Percentiles rank a stretch among this genome's conserved stretches.
phyloP scores from a whole-genome alignment of 1,140 invertebrate species.

The Drosophila takahashii region DNA sequence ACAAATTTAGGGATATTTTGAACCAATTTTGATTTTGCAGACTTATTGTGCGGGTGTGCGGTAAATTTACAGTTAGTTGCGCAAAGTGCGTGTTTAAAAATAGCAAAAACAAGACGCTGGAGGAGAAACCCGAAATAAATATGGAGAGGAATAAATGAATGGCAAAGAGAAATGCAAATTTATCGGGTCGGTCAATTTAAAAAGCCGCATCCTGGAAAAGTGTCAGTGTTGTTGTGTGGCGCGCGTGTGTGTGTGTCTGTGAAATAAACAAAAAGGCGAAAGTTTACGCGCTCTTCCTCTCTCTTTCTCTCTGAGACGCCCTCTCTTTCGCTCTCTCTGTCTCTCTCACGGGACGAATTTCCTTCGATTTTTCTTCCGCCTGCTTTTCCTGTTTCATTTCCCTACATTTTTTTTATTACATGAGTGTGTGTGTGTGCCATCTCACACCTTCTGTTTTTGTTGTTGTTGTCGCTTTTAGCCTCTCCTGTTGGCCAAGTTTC shows the following conservation, averaged over 20 bases:
- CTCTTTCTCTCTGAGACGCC: conserved; percentile 11
- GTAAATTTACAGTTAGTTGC: conserved; percentile 70
- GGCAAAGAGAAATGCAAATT: conserved; percentile 23
- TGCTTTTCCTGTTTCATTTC: conserved; percentile 71
- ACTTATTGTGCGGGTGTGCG: conserved; percentile 27
- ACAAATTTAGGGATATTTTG: background rate
- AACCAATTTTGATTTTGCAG: background rate
- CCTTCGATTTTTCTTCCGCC: conserved; percentile 48
- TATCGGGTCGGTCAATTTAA: conserved; percentile 26
- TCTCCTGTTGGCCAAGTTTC: conserved; percentile 54
- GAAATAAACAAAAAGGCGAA: conserved; percentile 78
- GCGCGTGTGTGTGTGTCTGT: conserved; percentile 32
- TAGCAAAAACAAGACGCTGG: conserved; percentile 43
- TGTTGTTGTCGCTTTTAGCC: conserved; percentile 25
- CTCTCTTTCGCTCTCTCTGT: conserved; percentile 51
- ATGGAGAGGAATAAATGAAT: conserved; percentile 17
- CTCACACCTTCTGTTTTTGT: conserved; percentile 54
- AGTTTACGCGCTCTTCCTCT: conserved; percentile 59
- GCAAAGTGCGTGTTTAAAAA: conserved; percentile 69
- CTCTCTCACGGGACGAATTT: conserved; percentile 46
- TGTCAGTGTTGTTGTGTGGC: conserved; percentile 20
- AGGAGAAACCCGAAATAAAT: conserved; percentile 22
- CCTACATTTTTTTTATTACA: conserved; percentile 70
- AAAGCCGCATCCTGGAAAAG: conserved; percentile 74
- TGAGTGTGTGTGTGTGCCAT: conserved; percentile 14